A percentile compares a stretch with the other conserved stretches of the same genome.
Evolutionary conservation across 2,888 invertebrate genomes (phyloP).

Genomic region (Lithophane ornitopus): DNA sequence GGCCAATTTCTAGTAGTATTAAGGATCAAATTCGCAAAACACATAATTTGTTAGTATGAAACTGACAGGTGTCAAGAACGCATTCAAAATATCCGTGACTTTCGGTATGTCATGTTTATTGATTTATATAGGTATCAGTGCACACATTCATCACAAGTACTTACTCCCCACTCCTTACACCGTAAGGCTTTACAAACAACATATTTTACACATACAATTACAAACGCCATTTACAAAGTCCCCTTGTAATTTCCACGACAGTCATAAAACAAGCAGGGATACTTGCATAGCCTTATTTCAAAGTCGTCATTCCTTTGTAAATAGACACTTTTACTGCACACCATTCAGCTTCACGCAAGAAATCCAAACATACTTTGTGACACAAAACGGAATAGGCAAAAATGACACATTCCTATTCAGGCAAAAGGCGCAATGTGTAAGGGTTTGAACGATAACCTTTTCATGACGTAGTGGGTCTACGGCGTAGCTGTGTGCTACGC

Average conservation of each 20-base stretch:
- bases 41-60: too few species aligned
- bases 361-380: slow-evolving; percentile 83
- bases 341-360: slow-evolving; percentile 71
- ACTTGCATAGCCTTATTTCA: slow-evolving; percentile 51
- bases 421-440: slow-evolving; percentile 87
- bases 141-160: background rate
- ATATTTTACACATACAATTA: slow-evolving; percentile 42
- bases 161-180: background rate
- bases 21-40: too few species aligned
- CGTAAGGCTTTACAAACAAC: slow-evolving; percentile 5
- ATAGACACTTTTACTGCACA: slow-evolving; percentile 67
- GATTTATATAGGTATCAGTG: background rate
- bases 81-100: background rate
- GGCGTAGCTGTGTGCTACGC: slow-evolving; percentile 75
- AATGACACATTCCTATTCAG: slow-evolving; percentile 87
- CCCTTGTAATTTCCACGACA: slow-evolving; percentile 42
- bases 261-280: slow-evolving; percentile 47
- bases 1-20: too few species aligned
- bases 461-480: slow-evolving; percentile 78
- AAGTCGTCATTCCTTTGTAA: slow-evolving; percentile 61
- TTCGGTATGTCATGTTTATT: background rate
- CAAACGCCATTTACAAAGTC: slow-evolving; percentile 29
- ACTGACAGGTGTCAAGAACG: too few species aligned
- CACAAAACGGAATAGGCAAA: slow-evolving; percentile 82
- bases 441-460: slow-evolving; percentile 86